These are phyloP conservation scores for Columbina picui DNA, from an alignment of 2,113 vertebrate species.

Conservation along the genomic window DNA sequence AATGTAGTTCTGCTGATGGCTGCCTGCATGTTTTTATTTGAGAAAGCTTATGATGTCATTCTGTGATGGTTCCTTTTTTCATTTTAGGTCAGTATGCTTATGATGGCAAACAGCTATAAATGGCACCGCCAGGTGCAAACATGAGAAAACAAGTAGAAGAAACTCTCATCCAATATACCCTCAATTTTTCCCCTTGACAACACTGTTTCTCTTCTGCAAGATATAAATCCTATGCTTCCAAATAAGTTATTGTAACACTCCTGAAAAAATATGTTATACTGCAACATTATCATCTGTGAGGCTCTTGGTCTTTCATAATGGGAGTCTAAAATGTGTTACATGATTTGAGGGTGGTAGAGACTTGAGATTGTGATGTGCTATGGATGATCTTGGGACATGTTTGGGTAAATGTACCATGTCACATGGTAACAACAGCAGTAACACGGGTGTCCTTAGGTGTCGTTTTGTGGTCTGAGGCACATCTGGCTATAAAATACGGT, in stretches of 20 bases:
- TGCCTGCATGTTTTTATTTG: constrained; percentile 10
- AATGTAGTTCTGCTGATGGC: constrained; percentile 27
- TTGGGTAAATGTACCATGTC: not conserved
- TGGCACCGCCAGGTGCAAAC: not conserved
- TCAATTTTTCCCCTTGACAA: not conserved
- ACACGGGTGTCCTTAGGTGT: not conserved
- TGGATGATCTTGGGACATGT: not conserved
- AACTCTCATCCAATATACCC: not conserved
- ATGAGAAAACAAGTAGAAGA: not conserved
- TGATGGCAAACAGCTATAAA: constrained; percentile 32
- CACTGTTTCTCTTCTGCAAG: not conserved
- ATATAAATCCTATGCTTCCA: not conserved
- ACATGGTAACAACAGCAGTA: not conserved
- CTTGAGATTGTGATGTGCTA: not conserved
- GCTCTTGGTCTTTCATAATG: not conserved
- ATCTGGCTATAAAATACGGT: not conserved
- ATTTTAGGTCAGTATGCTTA: constrained; percentile 37
- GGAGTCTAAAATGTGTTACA: not conserved
- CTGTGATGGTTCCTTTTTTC: constrained; percentile 18
- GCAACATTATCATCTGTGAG: not conserved
- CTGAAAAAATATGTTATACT: not conserved
- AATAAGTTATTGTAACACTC: not conserved
- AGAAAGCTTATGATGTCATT: not conserved
- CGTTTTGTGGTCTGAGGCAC: not conserved
- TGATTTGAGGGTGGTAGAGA: not conserved